phyloP scores from a whole-genome alignment of 2,888 invertebrate genomes.

The Leptura quadrifasciata region DNA sequence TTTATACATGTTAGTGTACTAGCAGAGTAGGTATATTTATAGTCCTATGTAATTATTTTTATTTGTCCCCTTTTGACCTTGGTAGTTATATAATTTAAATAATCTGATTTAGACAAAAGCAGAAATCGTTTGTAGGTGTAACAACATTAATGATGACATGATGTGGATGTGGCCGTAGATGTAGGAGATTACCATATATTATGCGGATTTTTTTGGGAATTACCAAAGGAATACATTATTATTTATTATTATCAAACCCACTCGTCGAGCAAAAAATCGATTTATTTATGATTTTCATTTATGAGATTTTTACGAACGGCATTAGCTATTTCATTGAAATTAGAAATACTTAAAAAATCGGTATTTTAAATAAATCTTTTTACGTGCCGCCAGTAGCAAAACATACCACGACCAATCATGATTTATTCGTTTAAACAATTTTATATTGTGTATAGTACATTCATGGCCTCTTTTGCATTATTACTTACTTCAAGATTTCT shows the following conservation, averaged over 20 bases:
- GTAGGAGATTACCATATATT: background rate
- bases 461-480: too few relatives aligned
- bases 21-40: background rate
- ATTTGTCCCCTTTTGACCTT: constrained; percentile 1
- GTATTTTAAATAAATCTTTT: too few relatives aligned
- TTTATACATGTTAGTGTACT: background rate
- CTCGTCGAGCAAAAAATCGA: background rate
- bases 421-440: too few relatives aligned
- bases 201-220: background rate
- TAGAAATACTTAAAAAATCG: too few relatives aligned
- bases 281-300: background rate
- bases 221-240: background rate
- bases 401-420: too few relatives aligned
- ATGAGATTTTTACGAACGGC: background rate
- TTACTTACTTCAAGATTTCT: too few relatives aligned
- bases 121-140: constrained; percentile 2
- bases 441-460: too few relatives aligned
- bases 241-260: background rate
- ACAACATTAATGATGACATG: constrained; percentile 5
- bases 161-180: constrained; percentile 1
- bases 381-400: too few relatives aligned
- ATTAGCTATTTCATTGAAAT: background rate
- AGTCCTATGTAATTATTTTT: background rate
- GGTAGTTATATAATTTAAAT: background rate
- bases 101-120: background rate